Percentiles rank a stretch among this genome's conserved stretches.
Evolutionary conservation across 2,113 vertebrate species (phyloP).

Genomic region (Lasiurus borealis): DNA sequence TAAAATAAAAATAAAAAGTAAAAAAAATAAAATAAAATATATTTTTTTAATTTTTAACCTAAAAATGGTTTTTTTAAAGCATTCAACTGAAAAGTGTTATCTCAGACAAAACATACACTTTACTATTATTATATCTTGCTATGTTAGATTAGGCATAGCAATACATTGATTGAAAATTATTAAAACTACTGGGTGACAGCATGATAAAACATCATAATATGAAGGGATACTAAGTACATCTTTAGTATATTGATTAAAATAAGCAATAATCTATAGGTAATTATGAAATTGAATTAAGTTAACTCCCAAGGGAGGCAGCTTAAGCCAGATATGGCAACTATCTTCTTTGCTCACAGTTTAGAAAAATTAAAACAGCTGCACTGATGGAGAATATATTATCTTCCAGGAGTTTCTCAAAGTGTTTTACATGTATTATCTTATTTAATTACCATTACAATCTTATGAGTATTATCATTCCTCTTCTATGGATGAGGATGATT

Average conservation of each 20-base stretch:
- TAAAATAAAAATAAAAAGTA: neutral
- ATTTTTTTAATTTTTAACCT: neutral
- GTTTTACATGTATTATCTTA: neutral
- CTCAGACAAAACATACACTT: neutral
- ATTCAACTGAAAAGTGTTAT: neutral
- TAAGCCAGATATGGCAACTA: neutral
- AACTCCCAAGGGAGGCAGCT: neutral
- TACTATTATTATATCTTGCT: neutral
- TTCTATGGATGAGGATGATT: neutral
- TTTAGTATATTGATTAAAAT: neutral
- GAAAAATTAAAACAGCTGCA: neutral
- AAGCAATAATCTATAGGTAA: neutral
- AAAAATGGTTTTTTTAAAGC: neutral
- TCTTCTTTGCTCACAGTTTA: neutral
- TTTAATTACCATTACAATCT: neutral
- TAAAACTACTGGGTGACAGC: neutral
- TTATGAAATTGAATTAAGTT: neutral
- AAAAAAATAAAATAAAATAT: neutral
- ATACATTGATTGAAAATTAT: neutral
- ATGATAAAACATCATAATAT: neutral
- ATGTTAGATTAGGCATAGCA: neutral
- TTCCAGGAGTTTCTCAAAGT: neutral
- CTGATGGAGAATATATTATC: neutral
- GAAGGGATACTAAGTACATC: neutral
- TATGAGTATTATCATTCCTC: neutral